Percentiles rank a stretch among this genome's conserved stretches.
Conservation (phyloP, 2,113 vertebrate species). For the Oplegnathus fasciatus region DNA sequence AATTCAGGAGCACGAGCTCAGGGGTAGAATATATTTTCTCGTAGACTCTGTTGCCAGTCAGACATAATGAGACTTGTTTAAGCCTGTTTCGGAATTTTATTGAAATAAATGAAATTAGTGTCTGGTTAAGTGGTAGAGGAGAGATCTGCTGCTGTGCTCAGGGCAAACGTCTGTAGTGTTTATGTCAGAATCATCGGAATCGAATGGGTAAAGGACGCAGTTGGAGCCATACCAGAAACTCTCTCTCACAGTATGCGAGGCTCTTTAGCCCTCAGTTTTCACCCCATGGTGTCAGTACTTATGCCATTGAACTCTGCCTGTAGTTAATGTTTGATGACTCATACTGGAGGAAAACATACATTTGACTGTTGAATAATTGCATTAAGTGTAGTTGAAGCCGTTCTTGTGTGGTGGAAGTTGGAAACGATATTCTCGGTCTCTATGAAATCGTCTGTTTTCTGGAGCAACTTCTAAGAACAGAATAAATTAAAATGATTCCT, state of each 20-base stretch:
- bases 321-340: conserved; percentile 23
- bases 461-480: not conserved
- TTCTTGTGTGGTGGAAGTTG: conserved; percentile 1
- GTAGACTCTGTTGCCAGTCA: conserved; percentile 25
- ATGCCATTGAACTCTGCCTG: conserved; percentile 2
- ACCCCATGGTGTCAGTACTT: conserved; percentile 18
- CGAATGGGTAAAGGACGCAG: conserved; percentile 20
- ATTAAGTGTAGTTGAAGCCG: not conserved
- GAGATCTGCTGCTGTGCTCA: conserved; percentile 1
- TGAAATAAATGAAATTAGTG: conserved; percentile 46
- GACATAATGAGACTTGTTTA: conserved; percentile 1
- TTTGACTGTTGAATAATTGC: conserved; percentile 15
- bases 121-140: conserved; percentile 24
- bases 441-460: not conserved
- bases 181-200: conserved; percentile 36
- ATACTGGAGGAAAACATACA: not conserved
- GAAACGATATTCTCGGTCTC: not conserved
- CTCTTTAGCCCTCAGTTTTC: conserved; percentile 27
- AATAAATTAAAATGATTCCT: conserved; percentile 12
- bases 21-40: conserved; percentile 66
- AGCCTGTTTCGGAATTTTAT: conserved; percentile 20
- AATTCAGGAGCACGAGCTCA: conserved; percentile 65
- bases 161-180: conserved; percentile 30
- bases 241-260: conserved; percentile 2
- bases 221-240: conserved; percentile 11